Percentiles rank a stretch among this genome's conserved stretches.
phyloP scores from a whole-genome alignment of 1,140 invertebrate species.

The Uloborus diversus region DNA sequence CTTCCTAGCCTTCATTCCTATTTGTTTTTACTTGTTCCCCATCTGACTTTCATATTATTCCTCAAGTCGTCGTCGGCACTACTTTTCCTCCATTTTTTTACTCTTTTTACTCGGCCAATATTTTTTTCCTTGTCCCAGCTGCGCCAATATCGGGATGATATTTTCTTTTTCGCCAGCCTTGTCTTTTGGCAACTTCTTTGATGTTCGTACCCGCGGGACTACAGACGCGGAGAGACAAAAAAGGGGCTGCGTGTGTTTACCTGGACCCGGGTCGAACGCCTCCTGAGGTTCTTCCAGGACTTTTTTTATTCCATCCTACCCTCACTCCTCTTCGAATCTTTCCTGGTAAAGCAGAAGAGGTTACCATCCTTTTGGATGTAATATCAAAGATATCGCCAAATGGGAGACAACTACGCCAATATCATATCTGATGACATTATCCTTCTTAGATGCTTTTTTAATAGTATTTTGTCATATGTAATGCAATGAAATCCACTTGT shows the following conservation, averaged over 20 bases:
- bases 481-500: background rate
- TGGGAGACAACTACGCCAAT: conserved; percentile 15
- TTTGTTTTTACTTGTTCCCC: conserved; percentile 49
- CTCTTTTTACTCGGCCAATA: conserved; percentile 18
- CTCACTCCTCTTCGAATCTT: background rate
- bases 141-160: conserved; percentile 47
- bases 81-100: conserved; percentile 29
- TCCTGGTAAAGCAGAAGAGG: conserved; percentile 20
- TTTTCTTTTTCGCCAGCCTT: conserved; percentile 36
- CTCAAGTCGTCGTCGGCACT: conserved; percentile 44
- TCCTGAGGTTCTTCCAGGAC: conserved; percentile 47
- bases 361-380: conserved; percentile 12
- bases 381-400: conserved; percentile 11
- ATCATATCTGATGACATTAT: too few relatives aligned
- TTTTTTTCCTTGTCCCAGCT: conserved; percentile 46
- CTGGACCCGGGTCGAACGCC: conserved; percentile 45
- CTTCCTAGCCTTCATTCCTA: conserved; percentile 22
- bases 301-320: background rate
- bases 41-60: conserved; percentile 56
- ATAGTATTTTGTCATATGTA: too few relatives aligned
- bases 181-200: conserved; percentile 48
- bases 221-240: conserved; percentile 8
- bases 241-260: conserved; percentile 41
- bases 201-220: conserved; percentile 48
- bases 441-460: too few relatives aligned